These are phyloP conservation scores for Sinodicranocentrus sp. DNA, from an alignment of 2,888 invertebrate genomes.

Conservation along the genomic window DNA sequence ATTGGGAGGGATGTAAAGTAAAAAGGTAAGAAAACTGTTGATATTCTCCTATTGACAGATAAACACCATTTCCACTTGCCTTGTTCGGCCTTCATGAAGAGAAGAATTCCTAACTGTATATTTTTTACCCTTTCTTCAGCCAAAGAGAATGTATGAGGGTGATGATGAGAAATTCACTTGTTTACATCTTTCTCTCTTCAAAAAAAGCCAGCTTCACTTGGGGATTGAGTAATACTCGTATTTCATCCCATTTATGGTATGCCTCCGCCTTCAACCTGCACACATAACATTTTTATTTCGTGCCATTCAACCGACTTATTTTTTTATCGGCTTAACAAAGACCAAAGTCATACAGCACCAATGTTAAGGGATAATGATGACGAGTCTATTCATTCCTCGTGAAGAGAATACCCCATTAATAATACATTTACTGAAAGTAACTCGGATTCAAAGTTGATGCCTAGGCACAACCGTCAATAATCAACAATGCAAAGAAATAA, in stretches of 20 bases:
- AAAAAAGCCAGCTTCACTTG: background rate
- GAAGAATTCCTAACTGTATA: constrained; percentile 67
- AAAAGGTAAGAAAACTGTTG: constrained; percentile 12
- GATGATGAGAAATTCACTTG: constrained; percentile 38
- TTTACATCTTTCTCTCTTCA: constrained; percentile 22
- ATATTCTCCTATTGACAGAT: constrained; percentile 57
- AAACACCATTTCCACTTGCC: constrained; percentile 48
- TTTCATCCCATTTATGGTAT: constrained; percentile 42
- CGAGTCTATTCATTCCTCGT: too few species aligned
- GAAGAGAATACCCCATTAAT: too few species aligned
- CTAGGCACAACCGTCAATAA: constrained; percentile 8
- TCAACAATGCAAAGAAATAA: too few species aligned
- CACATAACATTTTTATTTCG: background rate
- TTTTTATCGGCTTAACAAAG: constrained; percentile 16
- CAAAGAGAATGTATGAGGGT: constrained; percentile 2
- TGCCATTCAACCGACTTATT: background rate
- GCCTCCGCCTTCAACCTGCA: background rate
- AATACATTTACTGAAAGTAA: too few species aligned
- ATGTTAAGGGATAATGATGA: background rate
- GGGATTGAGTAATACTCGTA: constrained; percentile 34
- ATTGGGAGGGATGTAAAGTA: constrained; percentile 3
- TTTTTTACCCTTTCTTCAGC: constrained; percentile 27
- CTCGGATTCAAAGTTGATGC: background rate
- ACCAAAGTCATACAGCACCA: constrained; percentile 4
- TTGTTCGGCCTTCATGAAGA: constrained; percentile 28